Evolutionary conservation across 2,113 vertebrate genomes (phyloP).

Genomic region (Sinocyclocheilus grahami): DNA sequence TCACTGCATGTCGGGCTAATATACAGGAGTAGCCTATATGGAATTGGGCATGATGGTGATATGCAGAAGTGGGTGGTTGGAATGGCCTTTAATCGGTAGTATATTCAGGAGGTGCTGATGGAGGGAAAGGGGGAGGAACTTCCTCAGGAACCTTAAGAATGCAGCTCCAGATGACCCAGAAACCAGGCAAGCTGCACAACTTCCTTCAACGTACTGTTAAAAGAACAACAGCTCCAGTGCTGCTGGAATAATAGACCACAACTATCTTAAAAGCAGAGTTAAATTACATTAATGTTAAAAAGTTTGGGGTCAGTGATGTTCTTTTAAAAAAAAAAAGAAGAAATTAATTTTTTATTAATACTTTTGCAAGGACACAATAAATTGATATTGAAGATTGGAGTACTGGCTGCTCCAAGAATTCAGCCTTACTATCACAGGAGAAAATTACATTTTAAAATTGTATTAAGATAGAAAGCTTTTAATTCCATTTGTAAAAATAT

Average conservation of each 20-base stretch:
- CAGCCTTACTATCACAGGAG: not conserved
- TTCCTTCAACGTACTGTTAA: not conserved
- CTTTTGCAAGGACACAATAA: not conserved
- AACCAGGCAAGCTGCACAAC: constrained; percentile 30
- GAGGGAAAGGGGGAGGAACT: constrained; percentile 58
- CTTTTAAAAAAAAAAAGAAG: not conserved
- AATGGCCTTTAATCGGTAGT: not conserved
- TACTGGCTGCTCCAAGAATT: not conserved
- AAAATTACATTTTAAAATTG: not conserved
- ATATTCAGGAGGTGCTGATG: not conserved
- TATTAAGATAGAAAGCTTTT: not conserved
- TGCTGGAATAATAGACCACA: not conserved
- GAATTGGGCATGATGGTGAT: not conserved
- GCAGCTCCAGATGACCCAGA: constrained; percentile 57
- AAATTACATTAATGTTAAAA: not conserved
- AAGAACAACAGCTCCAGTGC: constrained; percentile 47
- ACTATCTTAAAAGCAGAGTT: not conserved
- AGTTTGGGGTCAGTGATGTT: not conserved
- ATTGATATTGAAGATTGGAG: not conserved
- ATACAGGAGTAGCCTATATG: not conserved
- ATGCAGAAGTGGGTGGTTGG: not conserved
- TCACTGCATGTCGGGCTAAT: not conserved
- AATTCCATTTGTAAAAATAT: not conserved
- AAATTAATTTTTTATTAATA: not conserved
- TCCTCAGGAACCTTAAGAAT: constrained; percentile 69